Evolutionary conservation across 1,140 invertebrate species (phyloP).

Genomic region (Drosophila bocqueti): DNA sequence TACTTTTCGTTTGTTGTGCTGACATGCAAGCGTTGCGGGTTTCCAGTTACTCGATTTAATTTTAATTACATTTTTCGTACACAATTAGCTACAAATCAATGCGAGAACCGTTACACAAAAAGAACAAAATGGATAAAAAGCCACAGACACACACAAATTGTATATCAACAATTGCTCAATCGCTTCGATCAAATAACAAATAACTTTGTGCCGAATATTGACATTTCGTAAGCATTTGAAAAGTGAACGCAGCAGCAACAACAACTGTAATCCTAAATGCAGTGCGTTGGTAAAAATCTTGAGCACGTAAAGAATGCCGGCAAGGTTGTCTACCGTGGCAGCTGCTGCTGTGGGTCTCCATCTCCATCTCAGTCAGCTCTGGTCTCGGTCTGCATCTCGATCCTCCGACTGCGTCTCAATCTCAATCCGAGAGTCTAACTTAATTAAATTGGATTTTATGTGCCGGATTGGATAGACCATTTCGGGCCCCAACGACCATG

Average conservation of each 20-base stretch:
- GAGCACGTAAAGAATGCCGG: conserved; percentile 74
- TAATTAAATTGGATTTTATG: conserved; percentile 77
- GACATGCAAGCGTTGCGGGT: conserved; percentile 55
- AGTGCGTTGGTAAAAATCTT: conserved; percentile 77
- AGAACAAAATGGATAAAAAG: conserved; percentile 38
- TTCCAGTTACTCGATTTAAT: conserved; percentile 54
- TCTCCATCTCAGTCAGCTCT: conserved; percentile 7
- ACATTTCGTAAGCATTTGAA: conserved; percentile 72
- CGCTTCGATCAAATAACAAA: conserved; percentile 74
- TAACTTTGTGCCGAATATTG: conserved; percentile 78
- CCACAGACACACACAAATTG: conserved; percentile 22
- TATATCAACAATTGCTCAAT: conserved; percentile 73
- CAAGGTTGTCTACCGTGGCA: conserved; percentile 71
- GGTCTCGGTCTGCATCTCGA: conserved; percentile 31
- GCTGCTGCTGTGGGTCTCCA: conserved; percentile 42
- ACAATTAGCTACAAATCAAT: conserved; percentile 69
- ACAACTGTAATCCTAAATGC: conserved; percentile 38
- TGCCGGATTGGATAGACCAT: conserved; percentile 52
- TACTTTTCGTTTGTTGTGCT: conserved; percentile 39
- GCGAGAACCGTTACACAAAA: conserved; percentile 31
- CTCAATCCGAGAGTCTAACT: conserved; percentile 56
- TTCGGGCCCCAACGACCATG: conserved; percentile 46
- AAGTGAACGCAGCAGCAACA: conserved; percentile 69
- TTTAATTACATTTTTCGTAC: conserved; percentile 62
- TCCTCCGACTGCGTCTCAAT: conserved; percentile 52